Evolutionary conservation across 1,140 invertebrate genomes (phyloP), one percentile per base, ranked within the genome.

Genomic region (Cyrtorhinus lividipennis): DNA sequence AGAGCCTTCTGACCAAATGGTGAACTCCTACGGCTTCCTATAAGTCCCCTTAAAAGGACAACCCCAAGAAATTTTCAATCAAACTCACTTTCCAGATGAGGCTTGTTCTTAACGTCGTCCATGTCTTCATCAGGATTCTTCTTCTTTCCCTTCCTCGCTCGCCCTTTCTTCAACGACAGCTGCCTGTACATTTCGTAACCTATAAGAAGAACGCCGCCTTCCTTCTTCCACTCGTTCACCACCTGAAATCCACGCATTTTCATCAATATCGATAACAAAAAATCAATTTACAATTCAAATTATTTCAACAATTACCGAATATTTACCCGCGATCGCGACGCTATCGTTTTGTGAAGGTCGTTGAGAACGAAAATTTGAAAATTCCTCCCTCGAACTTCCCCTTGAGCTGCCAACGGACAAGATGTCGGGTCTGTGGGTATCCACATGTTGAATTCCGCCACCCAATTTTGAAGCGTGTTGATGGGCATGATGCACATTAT

Each of bases 401-500:
- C 81, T 48, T 80, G 77, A 1, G 75, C 74, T n/a, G 75, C 69
- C 23, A 83, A 67, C 0, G 80, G 77, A 67, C 62, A 64, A 15
- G 24, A 66, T 26, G 66, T 58, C 13, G 72, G 71, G 66, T 78
- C 76, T 24, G 77, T 76, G 2, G 92, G 91, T 56, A 92, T 72
- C 94, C 95, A 99, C 83, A 92, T 91, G 71, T 98, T 95, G 71
- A 96, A 98, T 73, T 99, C 96, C 1, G 88, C 84, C 64, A 94
- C 74, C 96, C 96, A 99, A 78, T 99, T 99, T 76, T 99, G 95
- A 60, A 99, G 77, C 1, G 95, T 98, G 76, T 99, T 99, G 61
- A 99, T 97, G 0, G 96, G 96, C 80, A 98, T 96, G 67, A 99
- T 97, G 70, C 93, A 92, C 8, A 99, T 74, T 2, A 98, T 91